Conservation (phyloP, 2,797 vertebrate species). For the Catharus ustulatus region DNA sequence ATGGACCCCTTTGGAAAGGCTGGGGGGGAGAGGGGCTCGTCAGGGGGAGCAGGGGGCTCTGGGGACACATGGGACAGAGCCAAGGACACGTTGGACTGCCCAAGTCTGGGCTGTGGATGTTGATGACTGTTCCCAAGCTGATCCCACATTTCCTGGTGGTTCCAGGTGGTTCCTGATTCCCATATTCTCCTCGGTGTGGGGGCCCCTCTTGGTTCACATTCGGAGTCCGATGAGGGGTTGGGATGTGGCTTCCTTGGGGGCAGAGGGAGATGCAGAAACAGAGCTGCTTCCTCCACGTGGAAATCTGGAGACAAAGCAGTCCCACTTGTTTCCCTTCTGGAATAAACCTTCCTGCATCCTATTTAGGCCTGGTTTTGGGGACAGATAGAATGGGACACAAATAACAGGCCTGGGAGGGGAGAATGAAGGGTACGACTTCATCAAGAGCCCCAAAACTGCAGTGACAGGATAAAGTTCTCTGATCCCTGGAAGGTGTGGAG, state of each 20-base stretch:
- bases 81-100: not conserved
- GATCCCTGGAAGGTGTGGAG: fast-evolving
- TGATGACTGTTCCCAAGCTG: not conserved
- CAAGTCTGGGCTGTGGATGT: not conserved
- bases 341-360: not conserved
- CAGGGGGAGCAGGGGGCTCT: not conserved
- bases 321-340: not conserved
- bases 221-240: not conserved
- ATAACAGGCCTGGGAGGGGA: not conserved
- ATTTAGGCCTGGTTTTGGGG: not conserved
- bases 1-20: not conserved
- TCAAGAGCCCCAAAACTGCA: not conserved
- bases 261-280: not conserved
- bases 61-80: fast-evolving
- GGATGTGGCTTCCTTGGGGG: not conserved
- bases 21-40: not conserved
- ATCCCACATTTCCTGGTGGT: not conserved
- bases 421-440: not conserved
- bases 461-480: not conserved
- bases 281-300: not conserved
- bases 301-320: not conserved
- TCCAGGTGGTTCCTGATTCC: too few relatives aligned
- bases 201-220: fast-evolving
- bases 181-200: not conserved
- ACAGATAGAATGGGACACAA: not conserved